These are phyloP conservation scores for Hephaestus fuliginosus DNA, from an alignment of 2,797 vertebrate genomes.

Conservation along the genomic window DNA sequence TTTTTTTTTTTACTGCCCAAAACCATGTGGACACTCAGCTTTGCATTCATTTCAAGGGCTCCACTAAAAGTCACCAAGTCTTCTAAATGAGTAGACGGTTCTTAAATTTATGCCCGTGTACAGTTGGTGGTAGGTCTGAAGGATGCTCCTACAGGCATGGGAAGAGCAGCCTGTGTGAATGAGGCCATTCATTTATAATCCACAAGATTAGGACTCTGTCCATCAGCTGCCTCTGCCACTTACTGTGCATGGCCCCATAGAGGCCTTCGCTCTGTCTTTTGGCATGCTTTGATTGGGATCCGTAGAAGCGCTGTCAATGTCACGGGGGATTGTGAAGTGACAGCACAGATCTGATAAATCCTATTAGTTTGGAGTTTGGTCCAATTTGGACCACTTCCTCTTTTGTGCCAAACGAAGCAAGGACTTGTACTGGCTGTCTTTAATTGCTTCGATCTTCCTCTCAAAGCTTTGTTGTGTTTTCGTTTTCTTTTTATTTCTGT, in stretches of 20 bases:
- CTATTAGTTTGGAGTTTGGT: slow-evolving; percentile 40
- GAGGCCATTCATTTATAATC: slow-evolving; percentile 72
- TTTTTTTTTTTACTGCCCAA: slow-evolving; percentile 6
- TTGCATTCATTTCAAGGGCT: slow-evolving; percentile 29
- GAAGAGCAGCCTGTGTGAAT: slow-evolving; percentile 65
- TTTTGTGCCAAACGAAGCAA: slow-evolving; percentile 15
- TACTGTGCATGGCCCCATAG: slow-evolving; percentile 35
- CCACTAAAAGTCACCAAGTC: slow-evolving; percentile 32
- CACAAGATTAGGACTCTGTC: slow-evolving; percentile 61
- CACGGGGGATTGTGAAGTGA: slow-evolving; percentile 48
- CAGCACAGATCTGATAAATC: slow-evolving; percentile 58
- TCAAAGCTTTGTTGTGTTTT: slow-evolving; percentile 16
- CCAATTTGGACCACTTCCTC: slow-evolving; percentile 36
- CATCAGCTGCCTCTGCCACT: slow-evolving; percentile 78
- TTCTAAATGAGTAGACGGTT: slow-evolving; percentile 18
- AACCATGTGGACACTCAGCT: slow-evolving; percentile 6
- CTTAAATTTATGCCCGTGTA: slow-evolving; percentile 27
- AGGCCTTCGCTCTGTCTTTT: slow-evolving; percentile 21
- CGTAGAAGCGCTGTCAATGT: slow-evolving; percentile 35
- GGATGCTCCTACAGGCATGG: slow-evolving; percentile 44
- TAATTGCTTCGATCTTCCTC: slow-evolving; percentile 29
- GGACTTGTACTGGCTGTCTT: slow-evolving; percentile 13
- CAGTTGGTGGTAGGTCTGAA: slow-evolving; percentile 47
- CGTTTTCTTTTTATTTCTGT: neutral
- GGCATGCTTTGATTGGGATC: slow-evolving; percentile 63